phyloP scores from a whole-genome alignment of 2,113 vertebrate genomes.

The Empidonax traillii region DNA sequence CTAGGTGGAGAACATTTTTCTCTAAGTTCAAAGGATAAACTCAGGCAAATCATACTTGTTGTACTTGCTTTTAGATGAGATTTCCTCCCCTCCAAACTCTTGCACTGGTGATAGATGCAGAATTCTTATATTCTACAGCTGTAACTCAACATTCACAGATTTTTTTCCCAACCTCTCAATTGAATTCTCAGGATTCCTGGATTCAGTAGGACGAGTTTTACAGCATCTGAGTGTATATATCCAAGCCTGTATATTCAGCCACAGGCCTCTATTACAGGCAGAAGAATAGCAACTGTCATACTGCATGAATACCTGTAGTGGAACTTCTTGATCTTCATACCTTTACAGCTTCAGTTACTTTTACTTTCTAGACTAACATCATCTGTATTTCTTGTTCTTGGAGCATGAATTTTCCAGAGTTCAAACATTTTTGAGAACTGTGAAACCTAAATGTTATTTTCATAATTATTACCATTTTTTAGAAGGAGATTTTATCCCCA shows the following conservation, averaged over 20 bases:
- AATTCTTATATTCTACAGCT: not conserved
- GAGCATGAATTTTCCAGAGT: not conserved
- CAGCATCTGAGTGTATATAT: not conserved
- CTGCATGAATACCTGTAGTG: not conserved
- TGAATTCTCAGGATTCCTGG: not conserved
- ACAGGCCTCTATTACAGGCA: not conserved
- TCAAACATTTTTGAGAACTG: not conserved
- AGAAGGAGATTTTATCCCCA: not conserved
- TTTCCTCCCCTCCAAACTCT: not conserved
- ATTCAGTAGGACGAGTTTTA: not conserved
- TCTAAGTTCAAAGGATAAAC: conserved; percentile 22
- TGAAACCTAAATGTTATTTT: not conserved
- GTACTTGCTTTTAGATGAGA: not conserved
- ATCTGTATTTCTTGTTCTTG: not conserved
- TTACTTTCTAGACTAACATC: not conserved
- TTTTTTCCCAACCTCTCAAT: not conserved
- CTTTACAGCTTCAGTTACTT: not conserved
- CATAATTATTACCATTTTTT: not conserved
- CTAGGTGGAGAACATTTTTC: conserved; percentile 19
- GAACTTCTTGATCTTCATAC: not conserved
- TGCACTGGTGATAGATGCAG: not conserved
- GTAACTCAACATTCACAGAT: not conserved
- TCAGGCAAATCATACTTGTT: not conserved
- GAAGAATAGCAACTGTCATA: not conserved
- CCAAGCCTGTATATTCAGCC: not conserved